These are phyloP conservation scores for Heliconius congener DNA, from an alignment of 1,140 invertebrate species.

Conservation along the genomic window DNA sequence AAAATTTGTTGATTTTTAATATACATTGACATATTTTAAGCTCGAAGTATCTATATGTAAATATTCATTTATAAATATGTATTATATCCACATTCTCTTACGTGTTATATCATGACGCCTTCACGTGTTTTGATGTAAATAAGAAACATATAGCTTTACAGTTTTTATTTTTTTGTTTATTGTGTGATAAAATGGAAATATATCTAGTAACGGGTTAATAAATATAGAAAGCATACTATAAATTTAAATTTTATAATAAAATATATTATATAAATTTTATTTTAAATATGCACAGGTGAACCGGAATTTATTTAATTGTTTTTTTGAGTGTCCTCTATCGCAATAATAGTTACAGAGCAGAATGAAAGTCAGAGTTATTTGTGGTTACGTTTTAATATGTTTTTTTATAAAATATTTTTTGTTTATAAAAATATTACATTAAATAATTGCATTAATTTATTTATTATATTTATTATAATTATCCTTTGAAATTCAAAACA, in stretches of 20 bases:
- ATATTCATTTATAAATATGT: neutral
- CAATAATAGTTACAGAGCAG: too few species aligned
- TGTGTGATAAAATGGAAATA: neutral
- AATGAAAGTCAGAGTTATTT: too few species aligned
- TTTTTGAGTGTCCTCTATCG: neutral
- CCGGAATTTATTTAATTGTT: neutral
- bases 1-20: neutral
- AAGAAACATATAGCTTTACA: neutral
- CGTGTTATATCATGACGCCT: neutral
- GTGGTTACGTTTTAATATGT: too few species aligned
- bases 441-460: too few species aligned
- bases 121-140: neutral
- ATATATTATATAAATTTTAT: neutral
- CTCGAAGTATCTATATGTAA: neutral
- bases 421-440: too few species aligned
- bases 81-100: neutral
- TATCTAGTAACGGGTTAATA: neutral
- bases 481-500: too few species aligned
- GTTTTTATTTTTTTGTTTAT: neutral
- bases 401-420: too few species aligned
- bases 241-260: neutral
- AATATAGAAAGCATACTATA: neutral
- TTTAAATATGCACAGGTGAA: neutral
- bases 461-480: too few species aligned
- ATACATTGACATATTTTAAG: neutral